These are phyloP conservation scores for Ceyx cyanopectus DNA, from an alignment of 2,113 vertebrate species.

Conservation along the genomic window DNA sequence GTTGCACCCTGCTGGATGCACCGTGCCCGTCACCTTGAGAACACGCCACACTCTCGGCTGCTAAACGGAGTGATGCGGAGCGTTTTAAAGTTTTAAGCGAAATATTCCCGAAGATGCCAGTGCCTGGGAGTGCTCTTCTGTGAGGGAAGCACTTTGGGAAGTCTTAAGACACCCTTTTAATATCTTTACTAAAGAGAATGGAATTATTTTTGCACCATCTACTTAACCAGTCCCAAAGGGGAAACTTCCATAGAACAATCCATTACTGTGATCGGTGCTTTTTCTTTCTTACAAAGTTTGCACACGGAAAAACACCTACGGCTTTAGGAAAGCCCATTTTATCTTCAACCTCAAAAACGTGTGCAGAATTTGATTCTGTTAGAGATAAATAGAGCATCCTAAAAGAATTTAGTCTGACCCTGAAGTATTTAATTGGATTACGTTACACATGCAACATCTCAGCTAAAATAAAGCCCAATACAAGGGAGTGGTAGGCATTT, in stretches of 20 bases:
- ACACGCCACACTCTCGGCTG: accelerated
- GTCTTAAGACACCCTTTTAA: neutral
- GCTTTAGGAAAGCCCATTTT: constrained; percentile 1
- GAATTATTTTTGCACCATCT: neutral
- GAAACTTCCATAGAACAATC: neutral
- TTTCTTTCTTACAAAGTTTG: neutral
- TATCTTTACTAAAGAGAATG: neutral
- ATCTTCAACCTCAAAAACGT: neutral
- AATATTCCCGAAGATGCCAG: neutral
- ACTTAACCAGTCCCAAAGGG: neutral
- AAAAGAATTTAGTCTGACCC: constrained; percentile 25
- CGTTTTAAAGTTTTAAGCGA: neutral
- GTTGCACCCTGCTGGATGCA: neutral
- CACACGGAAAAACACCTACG: neutral
- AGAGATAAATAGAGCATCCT: constrained; percentile 34
- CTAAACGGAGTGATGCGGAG: accelerated
- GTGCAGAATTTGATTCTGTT: neutral
- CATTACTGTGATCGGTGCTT: neutral
- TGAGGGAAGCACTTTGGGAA: neutral
- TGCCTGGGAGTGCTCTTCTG: neutral
- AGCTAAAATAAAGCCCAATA: neutral
- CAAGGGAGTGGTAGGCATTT: neutral
- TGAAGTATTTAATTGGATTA: constrained; percentile 35
- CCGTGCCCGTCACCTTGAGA: accelerated
- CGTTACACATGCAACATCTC: constrained; percentile 11